These are phyloP conservation scores for Chrysopilus asiliformis DNA, from an alignment of 2,888 invertebrate genomes.

Conservation along the genomic window DNA sequence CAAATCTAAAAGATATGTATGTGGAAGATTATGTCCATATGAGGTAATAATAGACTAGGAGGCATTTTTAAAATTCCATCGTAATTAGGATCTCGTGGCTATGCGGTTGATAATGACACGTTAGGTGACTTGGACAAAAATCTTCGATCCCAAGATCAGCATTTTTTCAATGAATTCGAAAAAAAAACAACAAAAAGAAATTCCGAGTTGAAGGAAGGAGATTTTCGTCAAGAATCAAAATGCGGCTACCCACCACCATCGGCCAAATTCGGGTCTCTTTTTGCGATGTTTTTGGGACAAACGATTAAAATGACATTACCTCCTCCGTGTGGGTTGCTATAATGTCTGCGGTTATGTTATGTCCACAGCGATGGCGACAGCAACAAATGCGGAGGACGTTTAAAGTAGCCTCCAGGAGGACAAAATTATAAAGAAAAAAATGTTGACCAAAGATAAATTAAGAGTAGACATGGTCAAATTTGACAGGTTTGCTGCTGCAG, in stretches of 20 bases:
- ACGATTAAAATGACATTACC: slow-evolving; percentile 19
- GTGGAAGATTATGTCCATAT: too few relatives aligned
- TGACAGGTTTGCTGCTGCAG: background rate
- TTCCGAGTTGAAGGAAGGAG: too few relatives aligned
- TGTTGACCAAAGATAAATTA: background rate
- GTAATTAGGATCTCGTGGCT: slow-evolving; percentile 20
- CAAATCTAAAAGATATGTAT: too few relatives aligned
- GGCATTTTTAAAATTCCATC: slow-evolving; percentile 15
- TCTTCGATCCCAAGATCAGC: too few relatives aligned
- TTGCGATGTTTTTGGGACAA: slow-evolving; percentile 16
- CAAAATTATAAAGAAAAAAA: background rate
- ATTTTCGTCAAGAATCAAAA: too few relatives aligned
- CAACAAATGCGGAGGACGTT: background rate
- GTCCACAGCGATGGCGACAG: background rate
- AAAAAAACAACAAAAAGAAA: too few relatives aligned
- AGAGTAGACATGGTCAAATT: background rate
- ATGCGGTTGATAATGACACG: slow-evolving; percentile 18
- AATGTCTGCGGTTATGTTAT: background rate
- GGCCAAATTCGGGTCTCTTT: too few relatives aligned
- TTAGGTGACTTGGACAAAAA: slow-evolving; percentile 14
- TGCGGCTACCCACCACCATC: too few relatives aligned
- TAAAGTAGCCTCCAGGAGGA: background rate
- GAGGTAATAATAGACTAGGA: slow-evolving; percentile 12
- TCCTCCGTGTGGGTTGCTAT: slow-evolving; percentile 6
- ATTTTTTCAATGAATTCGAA: too few relatives aligned